Percentiles rank a stretch among this genome's conserved stretches.
Evolutionary conservation across 2,113 vertebrate species (phyloP).

Genomic region (Sapajus apella): DNA sequence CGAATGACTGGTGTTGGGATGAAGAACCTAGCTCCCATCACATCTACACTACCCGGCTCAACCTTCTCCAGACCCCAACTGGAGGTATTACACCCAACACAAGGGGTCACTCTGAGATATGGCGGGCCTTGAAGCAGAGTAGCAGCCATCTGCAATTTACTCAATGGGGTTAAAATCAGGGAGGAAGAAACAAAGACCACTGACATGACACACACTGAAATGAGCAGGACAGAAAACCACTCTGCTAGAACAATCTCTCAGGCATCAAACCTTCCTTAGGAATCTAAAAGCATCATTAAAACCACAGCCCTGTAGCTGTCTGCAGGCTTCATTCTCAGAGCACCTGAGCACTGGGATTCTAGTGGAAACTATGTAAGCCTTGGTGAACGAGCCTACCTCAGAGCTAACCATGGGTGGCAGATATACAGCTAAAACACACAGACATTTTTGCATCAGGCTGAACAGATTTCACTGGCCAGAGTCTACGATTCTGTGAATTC

Average conservation of each 20-base stretch:
- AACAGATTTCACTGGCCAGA: background rate
- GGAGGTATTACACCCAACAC: constrained; percentile 63
- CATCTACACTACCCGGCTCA: constrained; percentile 64
- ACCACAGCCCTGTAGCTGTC: background rate
- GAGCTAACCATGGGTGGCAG: background rate
- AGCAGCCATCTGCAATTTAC: constrained; percentile 67
- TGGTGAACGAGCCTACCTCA: accelerated
- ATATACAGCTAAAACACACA: accelerated
- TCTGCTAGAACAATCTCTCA: background rate
- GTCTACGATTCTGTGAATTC: background rate
- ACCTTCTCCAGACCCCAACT: constrained; percentile 66
- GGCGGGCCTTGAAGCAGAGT: constrained; percentile 55
- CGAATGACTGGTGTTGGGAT: constrained; percentile 69
- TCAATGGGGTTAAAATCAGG: constrained; percentile 68
- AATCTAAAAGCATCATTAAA: too few relatives aligned
- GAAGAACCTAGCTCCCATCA: constrained; percentile 66
- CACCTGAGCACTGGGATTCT: accelerated
- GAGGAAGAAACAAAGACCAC: constrained; percentile 49
- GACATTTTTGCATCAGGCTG: too few relatives aligned
- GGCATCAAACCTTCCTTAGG: background rate
- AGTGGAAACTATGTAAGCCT: accelerated
- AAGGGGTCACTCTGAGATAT: constrained; percentile 75
- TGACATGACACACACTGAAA: background rate
- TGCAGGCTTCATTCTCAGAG: background rate
- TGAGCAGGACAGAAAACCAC: background rate